Base-by-base conservation (phyloP, 2,888 invertebrate genomes). In the Chymomyza procnemis region DNA sequence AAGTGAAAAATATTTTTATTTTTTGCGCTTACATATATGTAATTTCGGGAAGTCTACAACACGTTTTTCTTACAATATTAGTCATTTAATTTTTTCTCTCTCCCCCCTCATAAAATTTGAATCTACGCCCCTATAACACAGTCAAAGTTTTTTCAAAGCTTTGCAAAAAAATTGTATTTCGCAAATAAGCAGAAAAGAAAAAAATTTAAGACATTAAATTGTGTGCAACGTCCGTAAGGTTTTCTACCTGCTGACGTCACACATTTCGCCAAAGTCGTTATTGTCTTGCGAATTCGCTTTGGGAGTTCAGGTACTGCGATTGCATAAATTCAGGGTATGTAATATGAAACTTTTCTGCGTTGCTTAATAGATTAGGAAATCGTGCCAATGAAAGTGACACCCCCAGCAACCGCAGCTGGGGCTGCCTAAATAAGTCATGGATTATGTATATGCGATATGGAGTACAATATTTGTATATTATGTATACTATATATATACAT, bases 301-400 rank as follows among this genome's bases (percentile, higher is more conserved):
- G 6, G 48, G 18, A 30, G 57, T 12, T n/a, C n/a, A n/a, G n/a
- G 34, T 46, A 18, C 30, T 30, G 48, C 18, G 69, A 64, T 72
- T 73, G 74, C 65, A 74, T 74, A 74, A 74, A 57, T 19, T 54
- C 26, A 30, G 30, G 34, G 64, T 52, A 64, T 52, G 84, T 78
- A 85, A 80, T 74, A 56, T 58, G 54, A 81, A 69, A 74, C 79
- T 65, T 54, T 64, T 69, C 14, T 56, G 56, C 34, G 22, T n/a
- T 55, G 41, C 54, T 54, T 64, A 60, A 71, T 69, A 65, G 68
- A 75, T 75, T 63, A 65, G 72, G 70, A 74, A 80, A 75, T 75
- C 83, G 68, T 78, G 60, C 61, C 69, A 59, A 74, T 54, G 59
- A 56, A 60, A 63, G 47, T 34, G 54, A 61, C 54, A 41, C 54